Base-by-base conservation (phyloP, 64 coral and sea anemone genomes). In the Catalaphyllia jardinei region DNA sequence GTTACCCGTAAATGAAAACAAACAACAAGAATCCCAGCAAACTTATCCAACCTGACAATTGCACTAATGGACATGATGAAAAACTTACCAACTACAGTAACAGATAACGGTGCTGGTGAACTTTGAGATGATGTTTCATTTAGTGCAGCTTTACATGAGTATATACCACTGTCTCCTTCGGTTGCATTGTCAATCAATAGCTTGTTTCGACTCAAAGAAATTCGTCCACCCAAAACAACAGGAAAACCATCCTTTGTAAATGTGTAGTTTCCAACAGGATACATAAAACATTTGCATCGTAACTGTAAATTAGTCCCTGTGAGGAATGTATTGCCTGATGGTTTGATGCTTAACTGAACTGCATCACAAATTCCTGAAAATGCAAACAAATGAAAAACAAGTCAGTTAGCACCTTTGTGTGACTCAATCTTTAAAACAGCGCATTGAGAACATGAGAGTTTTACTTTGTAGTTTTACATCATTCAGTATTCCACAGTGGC, bases 121-220 rank as follows among this genome's bases (percentile, higher is more conserved):
- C 82, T 86, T 25, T 59, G 51, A 42, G 30, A 52, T 51, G 77
- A 72, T 11, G 91, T 85, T 88, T 84, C 27, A 33, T 11, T 13
- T 29, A 87, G 93, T 50, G 62, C 62, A 74, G 91, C 97, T 17
- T 59, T 78, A 54, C 97, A 99, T 17, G 80, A 89, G 50, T 99
- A 99, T 1, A 52, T 84, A 15, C 97, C 97, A 88, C 88, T 82
- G 62, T 99, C 97, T 0, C 16, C 5, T 87, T 22, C 79, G 10
- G 24, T 84, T 39, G 89, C 78, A 63, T 93, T 95, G 0, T 73
- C 75, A 33, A 99, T 85, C 15, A 13, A 77, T 9, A 99, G 67
- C 59, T 79, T 93, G 64, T 89, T 95, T 1, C 85, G 84, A 75
- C 64, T 67, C 19, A 91, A 15, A 60, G n/a, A 72, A 78, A 95